Base-by-base conservation (phyloP, 2,888 invertebrate genomes). In the Mystacides longicornis region DNA sequence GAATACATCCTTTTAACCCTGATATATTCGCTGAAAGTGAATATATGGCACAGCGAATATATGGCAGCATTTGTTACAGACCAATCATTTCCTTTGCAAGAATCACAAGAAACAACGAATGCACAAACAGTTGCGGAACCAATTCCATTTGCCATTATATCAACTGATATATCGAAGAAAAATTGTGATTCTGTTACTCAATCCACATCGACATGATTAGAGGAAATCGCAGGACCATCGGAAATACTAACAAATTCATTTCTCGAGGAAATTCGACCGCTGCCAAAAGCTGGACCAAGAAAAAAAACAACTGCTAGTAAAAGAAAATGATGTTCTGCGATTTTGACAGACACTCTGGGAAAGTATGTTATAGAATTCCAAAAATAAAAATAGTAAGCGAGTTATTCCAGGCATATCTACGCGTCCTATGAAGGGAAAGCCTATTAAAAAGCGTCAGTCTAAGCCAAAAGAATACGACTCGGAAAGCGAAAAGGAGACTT, bases 291-390 rank as follows among this genome's bases (percentile, higher is more conserved):
- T 22, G 51, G 43, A 14, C 51, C 48, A 23, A 47, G 57, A 54
- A 57, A 55, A 52, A 49, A 22, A 31, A 43, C 42, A 31, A 56
- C 37, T 48, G 52, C 47, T 33, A 47, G 52, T 52, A 59, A 57
- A 46, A 48, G 48, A 21, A 59, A 55, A 53, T 27, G 53, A 33
- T 59, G 56, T 49, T 59, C 61, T 16, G 49, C 52, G 31, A 55
- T 62, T 54, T 61, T 60, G 51, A 57, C 61, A n/a, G 59, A 62
- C 31, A 62, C 60, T n/a, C 59, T 59, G 23, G 55, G 51, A 37
- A 61, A 61, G 50, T 49, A 56, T 23, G 56, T 57, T 46, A 45
- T 54, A 51, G 51, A 57, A 54, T 18, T 31, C 37, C 50, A 56
- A 21, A 31, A 46, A 45, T n/a, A 52, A 48, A 23, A 53, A 53